phyloP scores from a whole-genome alignment of 2,888 invertebrate genomes.

The Ennomos quercinarius region DNA sequence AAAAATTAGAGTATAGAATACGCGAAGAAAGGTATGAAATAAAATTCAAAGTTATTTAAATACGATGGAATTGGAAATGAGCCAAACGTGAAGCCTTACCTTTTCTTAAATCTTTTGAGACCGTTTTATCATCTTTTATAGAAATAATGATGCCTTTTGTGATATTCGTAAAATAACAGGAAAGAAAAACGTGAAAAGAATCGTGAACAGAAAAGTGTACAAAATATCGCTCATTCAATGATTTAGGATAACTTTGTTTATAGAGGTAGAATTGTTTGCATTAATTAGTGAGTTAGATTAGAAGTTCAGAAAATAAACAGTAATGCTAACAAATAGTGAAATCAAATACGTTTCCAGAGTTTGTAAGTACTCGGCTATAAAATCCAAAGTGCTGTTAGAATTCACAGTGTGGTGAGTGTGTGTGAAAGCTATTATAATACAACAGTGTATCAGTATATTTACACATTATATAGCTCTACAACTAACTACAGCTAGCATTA shows the following conservation, averaged over 20 bases:
- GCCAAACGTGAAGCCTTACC: conserved; percentile 17
- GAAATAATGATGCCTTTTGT: conserved; percentile 1
- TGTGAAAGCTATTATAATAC: conserved; percentile 29
- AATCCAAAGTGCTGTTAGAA: conserved; percentile 35
- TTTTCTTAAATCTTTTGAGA: conserved; percentile 12
- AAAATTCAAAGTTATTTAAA: conserved; percentile 21
- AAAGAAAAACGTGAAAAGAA: conserved; percentile 16
- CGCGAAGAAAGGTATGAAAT: conserved; percentile 10
- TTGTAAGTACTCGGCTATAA: conserved; percentile 27
- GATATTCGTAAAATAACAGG: conserved; percentile 7
- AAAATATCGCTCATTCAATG: conserved; percentile 9
- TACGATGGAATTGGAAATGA: conserved; percentile 21
- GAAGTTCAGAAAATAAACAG: conserved; percentile 19
- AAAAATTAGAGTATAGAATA: conserved; percentile 3
- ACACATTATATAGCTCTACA: conserved; percentile 57
- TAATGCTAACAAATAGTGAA: conserved; percentile 23
- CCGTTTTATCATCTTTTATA: conserved; percentile 10
- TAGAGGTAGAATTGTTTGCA: conserved; percentile 10
- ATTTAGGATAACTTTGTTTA: conserved; percentile 4
- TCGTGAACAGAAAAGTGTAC: conserved; percentile 11
- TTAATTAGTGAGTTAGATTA: conserved; percentile 17
- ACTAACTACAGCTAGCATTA: conserved; percentile 62
- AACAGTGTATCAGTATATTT: conserved; percentile 30
- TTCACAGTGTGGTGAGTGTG: conserved; percentile 32
- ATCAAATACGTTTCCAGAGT: conserved; percentile 26